Evolutionary conservation across 2,797 vertebrate species (phyloP).

Genomic region (Eulemur coronatus): DNA sequence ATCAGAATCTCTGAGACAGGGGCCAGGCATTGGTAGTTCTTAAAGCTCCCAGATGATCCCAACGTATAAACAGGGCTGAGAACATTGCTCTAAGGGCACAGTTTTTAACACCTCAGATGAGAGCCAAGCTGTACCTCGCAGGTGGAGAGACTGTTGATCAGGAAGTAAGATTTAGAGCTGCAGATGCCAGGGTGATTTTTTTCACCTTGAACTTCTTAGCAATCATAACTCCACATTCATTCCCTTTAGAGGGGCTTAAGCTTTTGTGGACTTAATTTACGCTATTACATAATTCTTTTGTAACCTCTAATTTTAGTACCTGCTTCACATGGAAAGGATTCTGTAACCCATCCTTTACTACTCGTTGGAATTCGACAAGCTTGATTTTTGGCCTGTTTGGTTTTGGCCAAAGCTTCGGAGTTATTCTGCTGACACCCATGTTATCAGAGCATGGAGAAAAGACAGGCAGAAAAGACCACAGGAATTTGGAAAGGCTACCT

Average conservation of each 20-base stretch:
- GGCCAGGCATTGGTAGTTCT: neutral
- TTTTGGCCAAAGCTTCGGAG: neutral
- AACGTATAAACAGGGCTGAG: neutral
- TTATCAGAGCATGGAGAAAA: neutral
- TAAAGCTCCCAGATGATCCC: neutral
- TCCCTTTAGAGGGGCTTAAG: neutral
- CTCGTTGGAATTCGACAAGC: neutral
- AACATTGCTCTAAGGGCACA: neutral
- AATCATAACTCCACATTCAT: neutral
- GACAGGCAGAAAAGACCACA: neutral
- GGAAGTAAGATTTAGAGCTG: neutral
- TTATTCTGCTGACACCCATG: neutral
- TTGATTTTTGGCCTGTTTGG: neutral
- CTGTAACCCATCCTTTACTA: neutral
- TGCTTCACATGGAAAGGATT: neutral
- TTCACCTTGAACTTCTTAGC: neutral
- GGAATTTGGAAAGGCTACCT: neutral
- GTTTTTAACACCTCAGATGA: neutral
- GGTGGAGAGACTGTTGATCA: neutral
- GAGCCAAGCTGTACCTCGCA: neutral
- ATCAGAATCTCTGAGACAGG: neutral
- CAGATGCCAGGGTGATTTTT: neutral
- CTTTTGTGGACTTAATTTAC: neutral
- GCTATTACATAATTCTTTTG: neutral
- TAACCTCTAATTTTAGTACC: neutral